These are phyloP conservation scores for Xenotilapia leptura DNA, from an alignment of 2,113 vertebrate species.

Conservation along the genomic window DNA sequence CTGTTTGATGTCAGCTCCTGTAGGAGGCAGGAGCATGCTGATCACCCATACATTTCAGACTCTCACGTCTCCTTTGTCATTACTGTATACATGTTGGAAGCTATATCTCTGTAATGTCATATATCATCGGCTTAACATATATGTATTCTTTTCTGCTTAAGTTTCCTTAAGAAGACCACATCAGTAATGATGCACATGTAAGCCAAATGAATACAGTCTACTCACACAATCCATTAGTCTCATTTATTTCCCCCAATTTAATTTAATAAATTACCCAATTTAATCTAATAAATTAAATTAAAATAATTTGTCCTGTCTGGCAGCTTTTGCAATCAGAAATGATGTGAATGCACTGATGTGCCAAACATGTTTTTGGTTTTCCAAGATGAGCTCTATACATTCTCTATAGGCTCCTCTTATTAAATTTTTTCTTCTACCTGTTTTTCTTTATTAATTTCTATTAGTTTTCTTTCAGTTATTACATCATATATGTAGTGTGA, in stretches of 20 bases:
- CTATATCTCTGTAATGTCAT: background rate
- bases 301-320: background rate
- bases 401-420: background rate
- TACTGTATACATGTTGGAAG: background rate
- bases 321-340: background rate
- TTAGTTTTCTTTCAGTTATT: background rate
- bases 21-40: background rate
- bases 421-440: background rate
- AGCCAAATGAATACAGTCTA: background rate
- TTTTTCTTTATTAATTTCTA: background rate
- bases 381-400: background rate
- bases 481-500: background rate
- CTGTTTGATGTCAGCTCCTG: constrained; percentile 15
- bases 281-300: background rate
- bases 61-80: background rate
- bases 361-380: background rate
- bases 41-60: background rate
- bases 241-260: background rate
- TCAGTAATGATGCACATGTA: background rate
- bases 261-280: background rate
- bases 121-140: background rate
- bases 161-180: background rate
- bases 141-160: background rate
- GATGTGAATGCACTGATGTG: background rate
- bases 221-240: background rate